Evolutionary conservation across 2,113 vertebrate species (phyloP).

Genomic region (Chunga burmeisteri): DNA sequence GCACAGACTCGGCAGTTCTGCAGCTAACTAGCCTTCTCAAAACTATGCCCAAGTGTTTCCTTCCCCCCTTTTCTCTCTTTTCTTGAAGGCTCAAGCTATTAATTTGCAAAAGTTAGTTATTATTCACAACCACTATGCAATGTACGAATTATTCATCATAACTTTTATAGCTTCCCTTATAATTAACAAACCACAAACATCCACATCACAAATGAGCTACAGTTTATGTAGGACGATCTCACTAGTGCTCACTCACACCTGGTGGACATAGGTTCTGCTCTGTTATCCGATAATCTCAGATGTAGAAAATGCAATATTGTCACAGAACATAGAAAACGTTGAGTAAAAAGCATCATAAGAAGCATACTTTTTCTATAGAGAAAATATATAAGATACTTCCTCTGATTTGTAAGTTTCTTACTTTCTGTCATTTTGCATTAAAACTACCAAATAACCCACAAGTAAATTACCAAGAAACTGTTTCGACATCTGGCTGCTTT

Average conservation of each 20-base stretch:
- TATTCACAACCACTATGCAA: background rate
- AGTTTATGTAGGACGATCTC: background rate
- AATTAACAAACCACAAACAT: background rate
- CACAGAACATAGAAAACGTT: background rate
- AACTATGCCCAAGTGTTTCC: background rate
- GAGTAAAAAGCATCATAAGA: background rate
- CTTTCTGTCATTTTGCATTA: background rate
- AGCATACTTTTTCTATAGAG: background rate
- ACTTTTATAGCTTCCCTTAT: background rate
- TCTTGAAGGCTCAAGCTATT: background rate
- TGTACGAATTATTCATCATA: background rate
- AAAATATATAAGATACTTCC: background rate
- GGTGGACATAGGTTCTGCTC: background rate
- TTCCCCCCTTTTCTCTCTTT: background rate
- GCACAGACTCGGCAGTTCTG: background rate
- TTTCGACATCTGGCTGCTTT: background rate
- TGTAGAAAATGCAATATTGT: background rate
- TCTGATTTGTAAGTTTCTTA: background rate
- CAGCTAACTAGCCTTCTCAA: background rate
- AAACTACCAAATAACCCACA: background rate
- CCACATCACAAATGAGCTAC: background rate
- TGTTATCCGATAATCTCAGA: background rate
- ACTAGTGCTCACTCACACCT: background rate
- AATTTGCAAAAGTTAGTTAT: background rate
- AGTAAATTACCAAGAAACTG: background rate